Base-by-base conservation (phyloP, 2,113 vertebrate species). In the Limanda limanda region DNA sequence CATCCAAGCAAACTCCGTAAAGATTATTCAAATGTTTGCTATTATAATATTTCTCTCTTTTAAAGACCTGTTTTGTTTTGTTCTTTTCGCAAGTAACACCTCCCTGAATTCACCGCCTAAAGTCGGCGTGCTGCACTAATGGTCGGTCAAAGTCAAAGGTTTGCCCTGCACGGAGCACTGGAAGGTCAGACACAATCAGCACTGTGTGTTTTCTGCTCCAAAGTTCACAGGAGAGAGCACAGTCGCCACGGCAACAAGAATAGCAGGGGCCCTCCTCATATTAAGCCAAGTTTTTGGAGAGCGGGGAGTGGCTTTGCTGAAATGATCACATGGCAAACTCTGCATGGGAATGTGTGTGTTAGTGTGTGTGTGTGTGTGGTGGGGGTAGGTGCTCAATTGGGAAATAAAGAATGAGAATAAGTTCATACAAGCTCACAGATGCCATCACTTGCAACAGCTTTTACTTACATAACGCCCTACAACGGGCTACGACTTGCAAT, bases 151-250 rank as follows among this genome's bases (percentile, higher is more conserved):
- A 90, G 83, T 87, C 64, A 83, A 83, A 91, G 68, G 76, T 79
- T 86, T 51, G 66, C 31, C 69, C 68, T 56, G 67, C 62, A 61
- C 76, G 13, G 27, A 55, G 25, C 48, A 5, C 66, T 70, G 31
- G 81, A 55, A 91, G 89, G 89, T 94, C 91, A 90, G 35, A 75
- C 85, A 89, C 90, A 90, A 90, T 88, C 83, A 69, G 51, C 1
- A 65, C 85, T 74, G 81, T 88, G 88, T 88, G 82, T 83, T 85
- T 73, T 79, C 77, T 47, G 83, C 85, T 91, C 83, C 86, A 91
- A 92, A 94, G 92, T 94, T 92, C 92, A 92, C 83, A 86, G 74
- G 64, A 76, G 84, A 91, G 64, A 80, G 89, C 79, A 72, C 76
- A 7, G 90, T 92, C 37, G 18, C 92, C 86, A 55, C n/a, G 88